These are phyloP conservation scores for Heliconius charithonia DNA, from an alignment of 2,888 invertebrate species.

Conservation along the genomic window DNA sequence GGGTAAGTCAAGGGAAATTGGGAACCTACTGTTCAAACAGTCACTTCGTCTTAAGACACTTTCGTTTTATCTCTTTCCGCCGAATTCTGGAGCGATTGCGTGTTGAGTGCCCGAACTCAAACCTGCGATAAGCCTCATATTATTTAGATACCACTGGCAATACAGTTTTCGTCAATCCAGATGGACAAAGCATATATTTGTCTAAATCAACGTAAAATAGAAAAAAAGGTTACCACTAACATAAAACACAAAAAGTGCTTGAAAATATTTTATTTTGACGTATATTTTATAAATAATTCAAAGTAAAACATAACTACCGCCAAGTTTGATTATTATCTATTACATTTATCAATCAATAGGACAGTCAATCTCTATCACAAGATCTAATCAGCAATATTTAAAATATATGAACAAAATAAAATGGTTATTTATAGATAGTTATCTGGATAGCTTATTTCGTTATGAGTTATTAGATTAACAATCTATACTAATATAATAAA, in stretches of 20 bases:
- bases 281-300: background rate
- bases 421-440: background rate
- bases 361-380: background rate
- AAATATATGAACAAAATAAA: background rate
- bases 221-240: too few species aligned
- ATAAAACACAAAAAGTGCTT: background rate
- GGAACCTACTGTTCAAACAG: too few species aligned
- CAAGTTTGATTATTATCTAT: constrained; percentile 8
- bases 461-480: background rate
- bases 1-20: too few species aligned
- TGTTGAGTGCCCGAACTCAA: too few species aligned
- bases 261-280: background rate
- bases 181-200: too few species aligned
- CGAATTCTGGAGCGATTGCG: too few species aligned
- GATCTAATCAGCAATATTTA: constrained; percentile 10
- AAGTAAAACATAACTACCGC: background rate
- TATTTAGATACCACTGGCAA: too few species aligned
- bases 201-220: too few species aligned
- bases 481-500: background rate
- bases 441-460: background rate
- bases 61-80: too few species aligned
- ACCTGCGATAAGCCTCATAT: too few species aligned
- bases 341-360: constrained; percentile 6
- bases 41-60: too few species aligned
- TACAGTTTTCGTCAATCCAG: too few species aligned